Percentiles rank a stretch among this genome's conserved stretches.
These are phyloP conservation scores for Cnemophilus loriae DNA, from an alignment of 2,113 vertebrate genomes.

Conservation along the genomic window DNA sequence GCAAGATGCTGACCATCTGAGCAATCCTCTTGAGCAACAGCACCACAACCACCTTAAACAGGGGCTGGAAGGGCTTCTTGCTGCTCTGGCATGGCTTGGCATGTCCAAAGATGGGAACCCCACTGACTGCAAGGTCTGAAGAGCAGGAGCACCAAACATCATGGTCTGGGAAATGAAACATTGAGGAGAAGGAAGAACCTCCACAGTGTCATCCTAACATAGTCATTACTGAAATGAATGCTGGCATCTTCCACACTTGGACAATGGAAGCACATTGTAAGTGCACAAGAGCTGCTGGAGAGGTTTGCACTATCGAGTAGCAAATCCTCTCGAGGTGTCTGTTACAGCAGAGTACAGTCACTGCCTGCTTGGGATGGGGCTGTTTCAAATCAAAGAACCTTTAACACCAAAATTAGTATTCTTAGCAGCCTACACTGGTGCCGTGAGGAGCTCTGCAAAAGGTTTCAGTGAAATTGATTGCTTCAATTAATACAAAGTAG, in stretches of 20 bases:
- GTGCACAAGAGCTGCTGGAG: not conserved
- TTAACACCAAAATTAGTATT: not conserved
- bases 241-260: not conserved
- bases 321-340: not conserved
- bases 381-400: not conserved
- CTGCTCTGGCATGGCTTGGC: not conserved
- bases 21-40: not conserved
- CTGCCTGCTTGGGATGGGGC: not conserved
- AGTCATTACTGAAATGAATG: not conserved
- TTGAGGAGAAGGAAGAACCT: not conserved
- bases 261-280: rapidly evolving
- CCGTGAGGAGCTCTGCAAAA: not conserved
- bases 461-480: not conserved
- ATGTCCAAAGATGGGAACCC: not conserved
- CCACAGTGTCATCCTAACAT: not conserved
- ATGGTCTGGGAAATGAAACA: not conserved
- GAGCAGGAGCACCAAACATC: not conserved
- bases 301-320: not conserved
- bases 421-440: not conserved
- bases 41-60: not conserved
- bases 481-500: not conserved
- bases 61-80: not conserved
- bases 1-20: not conserved
- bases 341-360: not conserved
- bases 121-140: not conserved